Conservation (phyloP, 2,113 vertebrate genomes). For the Prochilodus magdalenae region DNA sequence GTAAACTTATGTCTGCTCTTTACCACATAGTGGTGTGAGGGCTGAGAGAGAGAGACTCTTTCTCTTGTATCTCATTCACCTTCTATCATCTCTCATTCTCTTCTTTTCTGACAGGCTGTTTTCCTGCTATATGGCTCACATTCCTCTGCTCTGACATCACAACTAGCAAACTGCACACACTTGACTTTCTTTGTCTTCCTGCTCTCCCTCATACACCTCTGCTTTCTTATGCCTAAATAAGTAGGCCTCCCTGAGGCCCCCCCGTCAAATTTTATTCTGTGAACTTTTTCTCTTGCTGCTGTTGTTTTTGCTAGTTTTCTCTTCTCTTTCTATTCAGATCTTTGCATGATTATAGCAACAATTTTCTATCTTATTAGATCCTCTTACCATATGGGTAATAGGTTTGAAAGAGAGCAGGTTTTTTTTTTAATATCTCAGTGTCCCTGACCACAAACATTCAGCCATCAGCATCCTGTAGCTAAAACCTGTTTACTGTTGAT, state of each 20-base stretch:
- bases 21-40: not conserved
- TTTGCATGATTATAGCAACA: too few species aligned
- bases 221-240: not conserved
- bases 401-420: too few species aligned
- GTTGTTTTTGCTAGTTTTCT: not conserved
- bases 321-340: not conserved
- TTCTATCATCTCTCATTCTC: not conserved
- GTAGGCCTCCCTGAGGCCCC: slow-evolving; percentile 1
- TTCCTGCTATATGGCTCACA: slow-evolving; percentile 33
- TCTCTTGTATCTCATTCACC: not conserved
- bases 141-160: slow-evolving; percentile 54
- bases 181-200: not conserved
- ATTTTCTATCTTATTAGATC: too few species aligned
- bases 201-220: not conserved
- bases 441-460: too few species aligned
- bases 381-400: too few species aligned
- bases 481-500: too few species aligned
- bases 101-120: slow-evolving; percentile 23
- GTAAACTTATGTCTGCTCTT: not conserved
- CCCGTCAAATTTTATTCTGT: not conserved
- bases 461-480: too few species aligned
- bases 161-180: not conserved
- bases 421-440: too few species aligned
- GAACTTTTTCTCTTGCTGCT: not conserved
- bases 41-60: not conserved